These are phyloP conservation scores for Carabus problematicus DNA, from an alignment of 2,888 invertebrate genomes.

Conservation along the genomic window DNA sequence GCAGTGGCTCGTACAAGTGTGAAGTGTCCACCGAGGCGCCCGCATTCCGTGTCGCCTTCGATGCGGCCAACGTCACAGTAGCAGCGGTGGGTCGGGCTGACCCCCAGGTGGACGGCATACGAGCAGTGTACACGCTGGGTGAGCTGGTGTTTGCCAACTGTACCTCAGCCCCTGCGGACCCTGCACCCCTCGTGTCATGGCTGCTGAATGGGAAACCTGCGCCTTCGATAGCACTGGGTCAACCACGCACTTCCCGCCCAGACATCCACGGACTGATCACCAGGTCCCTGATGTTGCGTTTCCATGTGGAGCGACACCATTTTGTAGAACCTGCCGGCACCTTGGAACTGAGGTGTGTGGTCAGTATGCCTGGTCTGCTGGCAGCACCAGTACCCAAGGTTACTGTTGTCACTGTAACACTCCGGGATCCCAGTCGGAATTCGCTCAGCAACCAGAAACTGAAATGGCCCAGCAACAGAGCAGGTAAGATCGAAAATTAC, in stretches of 20 bases:
- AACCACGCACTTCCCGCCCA: conserved; percentile 51
- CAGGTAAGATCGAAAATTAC: too few relatives aligned
- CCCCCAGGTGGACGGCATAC: conserved; percentile 54
- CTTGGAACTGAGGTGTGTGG: conserved; percentile 54
- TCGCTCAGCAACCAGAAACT: too few relatives aligned
- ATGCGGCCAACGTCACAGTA: conserved; percentile 66
- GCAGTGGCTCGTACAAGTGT: conserved; percentile 65
- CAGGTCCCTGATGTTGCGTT: conserved; percentile 50
- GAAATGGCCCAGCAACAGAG: too few relatives aligned
- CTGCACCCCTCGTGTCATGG: conserved; percentile 55
- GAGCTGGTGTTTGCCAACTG: conserved; percentile 54
- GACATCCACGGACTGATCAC: conserved; percentile 51
- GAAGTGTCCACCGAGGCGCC: conserved; percentile 70
- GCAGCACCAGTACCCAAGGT: neutral
- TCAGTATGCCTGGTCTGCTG: conserved; percentile 42
- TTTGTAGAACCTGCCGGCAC: conserved; percentile 49
- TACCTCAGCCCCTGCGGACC: conserved; percentile 56
- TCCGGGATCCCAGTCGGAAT: too few relatives aligned
- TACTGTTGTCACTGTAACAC: too few relatives aligned
- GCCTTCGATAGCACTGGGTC: conserved; percentile 49
- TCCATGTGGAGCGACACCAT: conserved; percentile 51
- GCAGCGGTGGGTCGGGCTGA: conserved; percentile 57
- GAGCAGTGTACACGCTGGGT: conserved; percentile 52
- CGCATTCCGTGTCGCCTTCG: conserved; percentile 65
- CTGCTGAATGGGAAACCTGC: conserved; percentile 55